Base-by-base conservation (phyloP, 1,140 invertebrate genomes). In the Cylas formicarius region DNA sequence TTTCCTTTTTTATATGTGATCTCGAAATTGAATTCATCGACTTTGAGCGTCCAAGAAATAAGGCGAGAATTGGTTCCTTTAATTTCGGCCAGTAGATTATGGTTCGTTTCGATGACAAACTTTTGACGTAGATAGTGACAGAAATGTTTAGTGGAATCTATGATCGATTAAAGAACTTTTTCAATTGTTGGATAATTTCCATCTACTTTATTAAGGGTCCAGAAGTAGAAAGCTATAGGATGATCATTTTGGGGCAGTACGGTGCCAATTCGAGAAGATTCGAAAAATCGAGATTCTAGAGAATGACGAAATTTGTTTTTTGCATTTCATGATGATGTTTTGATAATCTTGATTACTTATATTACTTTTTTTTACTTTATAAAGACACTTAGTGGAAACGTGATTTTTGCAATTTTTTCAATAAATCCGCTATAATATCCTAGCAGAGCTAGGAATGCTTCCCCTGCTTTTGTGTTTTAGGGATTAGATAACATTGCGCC, bases 161-260 rank as follows among this genome's bases (percentile, higher is more conserved):
- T 17, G 14, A 45, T 45, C 3, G 35, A 31, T 66, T 68, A 21
- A 20, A 32, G 22, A 32, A 22, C 39, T 32, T 42, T 42, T 42
- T 42, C 39, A 7, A 42, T 42, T 2, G 39, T 42, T 5, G 27
- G 10, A 29, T 42, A 32, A 32, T 32, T 42, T 42, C 24, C 13
- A 32, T 42, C 27, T 3, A 20, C 24, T 16, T 16, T 11, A 17
- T 42, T 42, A 18, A 43, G n/a, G n/a, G n/a, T n/a, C n/a, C n/a
- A n/a, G n/a, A n/a, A n/a, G n/a, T n/a, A n/a, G n/a, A n/a, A n/a
- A n/a, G n/a, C n/a, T n/a, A n/a, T n/a, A n/a, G n/a, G n/a, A n/a
- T n/a, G n/a, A n/a, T n/a, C n/a, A n/a, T n/a, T n/a, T n/a, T n/a
- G n/a, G n/a, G n/a, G n/a, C n/a, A n/a, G n/a, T n/a, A n/a, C n/a